Conservation (phyloP, 2,113 vertebrate genomes). For the Morone saxatilis region DNA sequence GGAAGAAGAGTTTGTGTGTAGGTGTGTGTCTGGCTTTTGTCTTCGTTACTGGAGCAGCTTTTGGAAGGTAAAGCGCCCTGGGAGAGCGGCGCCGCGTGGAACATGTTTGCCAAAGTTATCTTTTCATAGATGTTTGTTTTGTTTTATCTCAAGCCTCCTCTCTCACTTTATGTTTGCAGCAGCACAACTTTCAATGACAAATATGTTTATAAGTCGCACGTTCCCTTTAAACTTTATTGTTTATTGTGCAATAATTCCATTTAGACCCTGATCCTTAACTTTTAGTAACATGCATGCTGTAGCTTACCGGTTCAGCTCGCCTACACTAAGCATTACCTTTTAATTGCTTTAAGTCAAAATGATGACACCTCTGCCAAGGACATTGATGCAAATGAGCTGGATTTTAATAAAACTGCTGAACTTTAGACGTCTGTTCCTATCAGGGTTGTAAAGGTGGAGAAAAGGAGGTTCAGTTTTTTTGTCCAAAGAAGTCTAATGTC, state of each 20-base stretch:
- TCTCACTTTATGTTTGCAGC: constrained; percentile 3
- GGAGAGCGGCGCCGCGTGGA: constrained; percentile 18
- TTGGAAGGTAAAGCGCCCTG: constrained; percentile 45
- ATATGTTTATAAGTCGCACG: neutral
- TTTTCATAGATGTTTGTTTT: constrained; percentile 43
- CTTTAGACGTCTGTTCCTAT: neutral
- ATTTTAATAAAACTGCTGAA: neutral
- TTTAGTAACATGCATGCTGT: neutral
- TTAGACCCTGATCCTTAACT: neutral
- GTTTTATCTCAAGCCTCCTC: constrained; percentile 29
- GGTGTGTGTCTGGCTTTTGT: constrained; percentile 60
- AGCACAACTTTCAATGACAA: neutral
- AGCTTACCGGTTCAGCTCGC: neutral
- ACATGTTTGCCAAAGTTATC: constrained; percentile 49
- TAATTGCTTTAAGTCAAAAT: neutral
- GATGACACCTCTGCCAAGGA: neutral
- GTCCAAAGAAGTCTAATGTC: constrained; percentile 84
- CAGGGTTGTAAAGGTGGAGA: constrained; percentile 80
- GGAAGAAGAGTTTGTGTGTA: constrained; percentile 28
- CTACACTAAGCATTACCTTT: neutral
- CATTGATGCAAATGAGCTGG: neutral
- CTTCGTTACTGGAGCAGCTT: constrained; percentile 55
- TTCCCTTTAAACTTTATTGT: neutral
- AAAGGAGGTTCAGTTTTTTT: constrained; percentile 83
- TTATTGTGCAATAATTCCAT: neutral